phyloP scores from a whole-genome alignment of 2,797 vertebrate genomes.

The Mycteria americana region DNA sequence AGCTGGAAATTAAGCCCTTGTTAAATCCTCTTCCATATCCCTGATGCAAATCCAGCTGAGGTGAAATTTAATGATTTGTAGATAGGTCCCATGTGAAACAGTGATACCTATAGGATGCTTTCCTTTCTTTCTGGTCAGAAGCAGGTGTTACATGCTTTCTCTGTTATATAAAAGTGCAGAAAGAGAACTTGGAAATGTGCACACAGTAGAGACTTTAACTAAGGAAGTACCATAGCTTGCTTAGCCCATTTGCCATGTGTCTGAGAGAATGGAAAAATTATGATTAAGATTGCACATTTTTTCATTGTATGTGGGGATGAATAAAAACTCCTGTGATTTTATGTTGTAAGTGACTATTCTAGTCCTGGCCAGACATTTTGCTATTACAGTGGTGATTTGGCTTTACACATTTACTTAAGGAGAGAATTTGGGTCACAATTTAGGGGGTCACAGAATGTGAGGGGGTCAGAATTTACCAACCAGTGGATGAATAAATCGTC shows the following conservation, averaged over 20 bases:
- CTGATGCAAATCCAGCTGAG: not conserved
- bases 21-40: not conserved
- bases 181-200: not conserved
- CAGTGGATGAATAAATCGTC: not conserved
- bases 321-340: not conserved
- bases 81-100: not conserved
- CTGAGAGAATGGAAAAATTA: not conserved
- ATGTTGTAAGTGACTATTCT: not conserved
- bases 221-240: not conserved
- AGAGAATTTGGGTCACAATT: not conserved
- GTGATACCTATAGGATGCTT: not conserved
- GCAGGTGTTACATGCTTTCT: not conserved
- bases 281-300: not conserved
- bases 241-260: not conserved
- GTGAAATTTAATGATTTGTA: not conserved
- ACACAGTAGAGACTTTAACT: not conserved
- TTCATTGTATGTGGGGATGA: not conserved
- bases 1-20: not conserved
- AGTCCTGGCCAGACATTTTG: not conserved
- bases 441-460: not conserved
- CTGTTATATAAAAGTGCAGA: not conserved
- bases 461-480: not conserved
- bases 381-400: not conserved
- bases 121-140: not conserved
- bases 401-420: not conserved